Percentiles rank a stretch among this genome's conserved stretches.
These are phyloP conservation scores for Panthera leo DNA, from an alignment of 2,113 vertebrate species.

Conservation along the genomic window DNA sequence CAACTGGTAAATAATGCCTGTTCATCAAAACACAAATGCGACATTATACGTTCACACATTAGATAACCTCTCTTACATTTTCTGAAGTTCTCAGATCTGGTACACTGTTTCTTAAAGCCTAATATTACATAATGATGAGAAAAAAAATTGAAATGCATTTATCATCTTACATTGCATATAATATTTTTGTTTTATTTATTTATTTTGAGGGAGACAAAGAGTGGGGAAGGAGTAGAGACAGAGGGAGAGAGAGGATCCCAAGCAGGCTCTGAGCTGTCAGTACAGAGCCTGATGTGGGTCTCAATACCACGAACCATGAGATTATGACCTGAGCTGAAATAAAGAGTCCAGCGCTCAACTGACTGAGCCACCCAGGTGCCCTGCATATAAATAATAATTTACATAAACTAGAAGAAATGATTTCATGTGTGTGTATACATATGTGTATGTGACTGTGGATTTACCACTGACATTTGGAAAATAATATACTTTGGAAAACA, in stretches of 20 bases:
- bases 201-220: too few relatives aligned
- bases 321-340: too few relatives aligned
- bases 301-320: too few relatives aligned
- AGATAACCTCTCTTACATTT: background rate
- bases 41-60: background rate
- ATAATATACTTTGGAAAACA: background rate
- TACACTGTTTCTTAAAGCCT: background rate
- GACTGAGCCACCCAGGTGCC: too few relatives aligned
- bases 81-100: background rate
- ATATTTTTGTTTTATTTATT: too few relatives aligned
- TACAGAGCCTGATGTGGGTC: too few relatives aligned
- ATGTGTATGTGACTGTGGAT: background rate
- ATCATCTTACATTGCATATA: background rate
- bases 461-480: background rate
- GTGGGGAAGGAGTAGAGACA: too few relatives aligned
- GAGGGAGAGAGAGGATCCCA: too few relatives aligned
- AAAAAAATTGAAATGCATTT: background rate
- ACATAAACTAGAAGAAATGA: background rate
- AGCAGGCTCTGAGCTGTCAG: too few relatives aligned
- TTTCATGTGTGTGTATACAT: background rate
- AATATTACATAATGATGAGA: background rate
- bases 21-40: background rate
- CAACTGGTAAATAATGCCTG: background rate
- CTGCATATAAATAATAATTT: background rate
- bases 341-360: too few relatives aligned